Conservation (phyloP, 2,888 invertebrate species). For the Erpobdella octoculata region DNA sequence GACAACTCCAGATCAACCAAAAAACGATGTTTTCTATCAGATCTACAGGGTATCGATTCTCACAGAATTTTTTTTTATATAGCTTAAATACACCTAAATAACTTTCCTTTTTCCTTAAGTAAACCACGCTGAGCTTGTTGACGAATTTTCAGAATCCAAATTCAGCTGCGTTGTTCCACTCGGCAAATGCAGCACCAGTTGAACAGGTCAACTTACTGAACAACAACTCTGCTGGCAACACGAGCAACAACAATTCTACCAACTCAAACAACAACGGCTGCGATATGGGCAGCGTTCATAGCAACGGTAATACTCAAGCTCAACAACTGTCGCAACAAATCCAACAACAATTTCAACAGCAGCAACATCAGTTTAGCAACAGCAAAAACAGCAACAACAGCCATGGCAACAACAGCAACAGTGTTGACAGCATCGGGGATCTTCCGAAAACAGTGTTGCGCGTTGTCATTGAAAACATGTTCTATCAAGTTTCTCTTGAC, state of each 20-base stretch:
- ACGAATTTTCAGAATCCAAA: not conserved
- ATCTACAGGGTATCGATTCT: constrained; percentile 9
- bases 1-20: not conserved
- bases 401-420: not conserved
- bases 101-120: not conserved
- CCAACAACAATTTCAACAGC: too few relatives aligned
- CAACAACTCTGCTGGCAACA: constrained; percentile 14
- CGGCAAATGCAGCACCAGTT: not conserved
- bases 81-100: too few relatives aligned
- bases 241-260: not conserved
- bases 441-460: constrained; percentile 69
- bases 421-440: constrained; percentile 35
- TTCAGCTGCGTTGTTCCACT: not conserved
- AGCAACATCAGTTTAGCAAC: not conserved
- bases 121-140: not conserved
- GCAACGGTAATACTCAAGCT: too few relatives aligned
- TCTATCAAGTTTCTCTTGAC: constrained; percentile 95
- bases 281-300: too few relatives aligned
- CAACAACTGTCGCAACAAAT: too few relatives aligned
- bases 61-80: too few relatives aligned
- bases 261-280: not conserved
- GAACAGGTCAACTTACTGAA: not conserved
- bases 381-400: constrained; percentile 15
- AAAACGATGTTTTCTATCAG: constrained; percentile 7
- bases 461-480: constrained; percentile 95